Evolutionary conservation across 1,140 invertebrate genomes (phyloP).

Genomic region (Sogatella furcifera): DNA sequence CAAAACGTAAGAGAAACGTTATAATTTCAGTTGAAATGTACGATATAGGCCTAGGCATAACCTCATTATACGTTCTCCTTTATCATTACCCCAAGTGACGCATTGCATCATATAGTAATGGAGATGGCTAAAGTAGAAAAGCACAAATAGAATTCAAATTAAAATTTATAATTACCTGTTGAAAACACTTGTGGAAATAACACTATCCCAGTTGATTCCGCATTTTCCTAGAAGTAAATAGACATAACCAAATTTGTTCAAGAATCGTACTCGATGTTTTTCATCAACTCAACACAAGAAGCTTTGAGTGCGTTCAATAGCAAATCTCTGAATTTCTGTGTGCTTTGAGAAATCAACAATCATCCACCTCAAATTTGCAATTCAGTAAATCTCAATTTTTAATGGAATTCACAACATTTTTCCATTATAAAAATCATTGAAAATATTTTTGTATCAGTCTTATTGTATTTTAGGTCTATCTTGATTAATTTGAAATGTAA

Average conservation of each 20-base stretch:
- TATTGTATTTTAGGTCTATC: too few relatives aligned
- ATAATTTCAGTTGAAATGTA: neutral
- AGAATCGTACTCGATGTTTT: slow-evolving; percentile 3
- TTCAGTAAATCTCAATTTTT: too few relatives aligned
- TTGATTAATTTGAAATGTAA: too few relatives aligned
- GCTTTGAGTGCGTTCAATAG: neutral
- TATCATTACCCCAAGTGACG: neutral
- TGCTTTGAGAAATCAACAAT: too few relatives aligned
- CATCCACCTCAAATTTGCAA: too few relatives aligned
- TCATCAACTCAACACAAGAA: slow-evolving; percentile 1
- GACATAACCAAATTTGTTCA: slow-evolving; percentile 1
- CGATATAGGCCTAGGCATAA: neutral
- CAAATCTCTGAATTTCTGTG: neutral
- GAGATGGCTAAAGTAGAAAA: neutral
- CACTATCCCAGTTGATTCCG: neutral
- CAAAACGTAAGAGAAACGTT: too few relatives aligned
- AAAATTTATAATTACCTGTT: neutral
- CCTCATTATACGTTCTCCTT: slow-evolving; percentile 1
- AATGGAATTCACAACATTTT: too few relatives aligned
- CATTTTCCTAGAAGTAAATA: neutral
- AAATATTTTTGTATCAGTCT: too few relatives aligned
- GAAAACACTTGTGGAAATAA: neutral
- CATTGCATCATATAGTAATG: neutral
- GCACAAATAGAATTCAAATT: too few relatives aligned
- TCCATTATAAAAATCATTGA: too few relatives aligned